Evolutionary conservation across 1,140 invertebrate species (phyloP), one percentile per base, ranked within the genome.

Genomic region (Hypsibius dujardini): DNA sequence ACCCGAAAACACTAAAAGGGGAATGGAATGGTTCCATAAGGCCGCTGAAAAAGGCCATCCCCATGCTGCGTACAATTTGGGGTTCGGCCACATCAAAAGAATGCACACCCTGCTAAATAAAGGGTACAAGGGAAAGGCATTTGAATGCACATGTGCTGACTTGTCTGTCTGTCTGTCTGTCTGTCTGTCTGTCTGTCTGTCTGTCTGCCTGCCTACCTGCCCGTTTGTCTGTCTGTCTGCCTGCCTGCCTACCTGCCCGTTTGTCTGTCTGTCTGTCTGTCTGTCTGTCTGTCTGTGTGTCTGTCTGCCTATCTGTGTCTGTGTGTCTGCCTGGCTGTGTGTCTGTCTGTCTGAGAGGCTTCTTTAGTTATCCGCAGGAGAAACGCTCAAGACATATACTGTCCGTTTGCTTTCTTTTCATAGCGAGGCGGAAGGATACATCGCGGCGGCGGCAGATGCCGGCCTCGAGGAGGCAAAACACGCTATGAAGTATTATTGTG

Each of bases 11-110:
- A 45, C 28, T 1, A 50, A 62, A 60, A 12, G 47, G 28, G 28
- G 46, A 69, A 15, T 47, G 1, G 47, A 69, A 46, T 59, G 74
- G 72, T 1, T 71, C 81, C 80, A 81, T 28, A 76, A 78, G 74
- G 83, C 84, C 3, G 79, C 83, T 3, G 79, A 83, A 47, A 81
- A 84, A 73, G 84, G 84, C 1, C 83, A 84, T 76, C 79, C 84
- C 2, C 81, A 84, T 74, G 82, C 84, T 1, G 77, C 82, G 12
- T 84, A 84, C 75, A 84, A 84, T 75, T 75, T 84, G 15, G 84
- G 83, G 42, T 77, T 84, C 46, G 83, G 82, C 46, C 83, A 84
- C 75, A 75, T 84, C 59, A 81, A 83, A 73, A 83, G 84, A 1
- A 76, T 77, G 67, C 78, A 79, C 47, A 78, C 76, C 42, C 76